These are phyloP conservation scores for Hirtodrosophila cameraria DNA, from an alignment of 2,888 invertebrate species.

Conservation along the genomic window DNA sequence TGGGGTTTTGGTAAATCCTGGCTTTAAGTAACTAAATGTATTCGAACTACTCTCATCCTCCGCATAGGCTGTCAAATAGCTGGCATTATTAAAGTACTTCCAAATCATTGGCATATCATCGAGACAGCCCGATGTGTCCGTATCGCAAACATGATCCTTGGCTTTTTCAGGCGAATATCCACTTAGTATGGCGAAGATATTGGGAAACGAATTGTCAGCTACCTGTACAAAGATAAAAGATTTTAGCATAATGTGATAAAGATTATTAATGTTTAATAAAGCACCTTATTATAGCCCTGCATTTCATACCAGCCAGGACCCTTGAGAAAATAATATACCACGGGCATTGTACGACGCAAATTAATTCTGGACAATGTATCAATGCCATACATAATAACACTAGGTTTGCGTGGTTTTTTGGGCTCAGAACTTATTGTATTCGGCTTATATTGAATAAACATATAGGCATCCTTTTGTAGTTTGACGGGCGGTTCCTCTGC, in stretches of 20 bases:
- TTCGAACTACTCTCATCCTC: slow-evolving; percentile 87
- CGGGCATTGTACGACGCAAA: slow-evolving; percentile 89
- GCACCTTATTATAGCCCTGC: slow-evolving; percentile 88
- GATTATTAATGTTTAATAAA: no score
- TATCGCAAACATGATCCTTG: slow-evolving; percentile 84
- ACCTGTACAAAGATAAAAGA: slow-evolving; percentile 86
- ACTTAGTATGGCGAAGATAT: slow-evolving; percentile 91
- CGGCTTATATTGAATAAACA: slow-evolving; percentile 85
- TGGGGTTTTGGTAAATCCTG: slow-evolving; percentile 88
- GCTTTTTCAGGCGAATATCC: slow-evolving; percentile 86
- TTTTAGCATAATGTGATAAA: no score
- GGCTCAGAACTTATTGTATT: background rate
- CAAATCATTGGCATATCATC: slow-evolving; percentile 90
- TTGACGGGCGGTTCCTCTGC: slow-evolving; percentile 54
- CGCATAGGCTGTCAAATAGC: slow-evolving; percentile 90
- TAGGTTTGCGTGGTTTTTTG: slow-evolving; percentile 62
- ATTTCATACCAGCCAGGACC: slow-evolving; percentile 88
- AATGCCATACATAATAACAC: slow-evolving; percentile 91
- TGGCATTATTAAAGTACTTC: slow-evolving; percentile 88
- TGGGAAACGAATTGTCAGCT: slow-evolving; percentile 94
- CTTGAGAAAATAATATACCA: slow-evolving; percentile 87
- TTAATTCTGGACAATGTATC: slow-evolving; percentile 93
- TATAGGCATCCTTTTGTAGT: slow-evolving; percentile 84
- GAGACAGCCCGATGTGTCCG: slow-evolving; percentile 85
- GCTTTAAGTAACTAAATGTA: slow-evolving; percentile 87